Conservation (phyloP, 2,113 vertebrate genomes). For the Phainopepla nitens region DNA sequence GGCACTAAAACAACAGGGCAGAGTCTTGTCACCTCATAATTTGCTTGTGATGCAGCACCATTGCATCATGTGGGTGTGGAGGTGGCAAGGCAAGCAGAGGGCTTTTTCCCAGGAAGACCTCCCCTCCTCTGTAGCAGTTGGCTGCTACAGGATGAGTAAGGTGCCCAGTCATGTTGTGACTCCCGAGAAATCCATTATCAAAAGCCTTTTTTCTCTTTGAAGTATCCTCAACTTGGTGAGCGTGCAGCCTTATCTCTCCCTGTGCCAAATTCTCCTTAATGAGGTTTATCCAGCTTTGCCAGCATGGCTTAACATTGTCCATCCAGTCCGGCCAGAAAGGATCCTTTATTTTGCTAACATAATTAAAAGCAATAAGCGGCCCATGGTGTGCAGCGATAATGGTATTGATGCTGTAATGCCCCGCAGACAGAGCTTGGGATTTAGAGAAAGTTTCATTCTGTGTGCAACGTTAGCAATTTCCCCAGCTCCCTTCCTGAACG, state of each 20-base stretch:
- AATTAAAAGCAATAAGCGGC: conserved; percentile 62
- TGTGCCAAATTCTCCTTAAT: conserved; percentile 51
- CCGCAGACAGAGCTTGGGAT: not conserved
- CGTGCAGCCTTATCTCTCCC: not conserved
- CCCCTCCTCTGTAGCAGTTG: not conserved
- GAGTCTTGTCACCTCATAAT: not conserved
- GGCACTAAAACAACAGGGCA: not conserved
- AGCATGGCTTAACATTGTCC: conserved; percentile 52
- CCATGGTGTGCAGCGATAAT: conserved; percentile 31
- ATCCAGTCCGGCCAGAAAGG: conserved; percentile 8
- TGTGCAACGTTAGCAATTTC: conserved; percentile 10
- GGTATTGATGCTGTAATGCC: conserved; percentile 21
- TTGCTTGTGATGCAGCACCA: not conserved
- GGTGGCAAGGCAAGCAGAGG: not conserved
- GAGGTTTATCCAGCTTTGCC: conserved; percentile 63
- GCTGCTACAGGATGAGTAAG: not conserved
- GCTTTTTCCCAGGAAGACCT: not conserved
- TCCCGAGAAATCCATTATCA: not conserved
- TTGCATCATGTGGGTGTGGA: not conserved
- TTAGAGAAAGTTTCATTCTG: conserved; percentile 34
- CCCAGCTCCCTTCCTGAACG: conserved; percentile 22
- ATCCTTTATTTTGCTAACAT: conserved; percentile 55
- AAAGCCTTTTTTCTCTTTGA: not conserved
- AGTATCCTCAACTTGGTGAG: not conserved
- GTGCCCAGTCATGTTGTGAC: not conserved